Evolutionary conservation across 2,113 vertebrate genomes (phyloP), one percentile per base, ranked within the genome.

Genomic region (Nothocercus julius): DNA sequence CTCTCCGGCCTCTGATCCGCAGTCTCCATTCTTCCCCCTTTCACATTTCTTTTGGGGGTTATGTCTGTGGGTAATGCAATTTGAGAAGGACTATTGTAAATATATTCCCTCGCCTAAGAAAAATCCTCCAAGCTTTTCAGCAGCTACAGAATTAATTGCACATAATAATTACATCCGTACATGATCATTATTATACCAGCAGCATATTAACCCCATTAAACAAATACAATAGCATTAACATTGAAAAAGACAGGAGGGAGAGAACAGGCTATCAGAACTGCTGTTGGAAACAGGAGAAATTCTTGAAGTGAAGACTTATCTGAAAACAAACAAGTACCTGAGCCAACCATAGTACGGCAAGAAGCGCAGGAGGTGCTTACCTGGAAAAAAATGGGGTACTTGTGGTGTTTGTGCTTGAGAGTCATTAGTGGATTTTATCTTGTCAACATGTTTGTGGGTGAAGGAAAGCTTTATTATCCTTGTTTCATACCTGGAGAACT

Each of bases 191-290:
- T 97, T 96, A 95, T 45, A 96, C 68, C 93, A 95, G 95, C 89
- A 96, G 92, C 86, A 73, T 96, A 97, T 98, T 98, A 97, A 97
- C 96, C 97, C 95, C 93, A 96, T 97, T 97, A 97, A 95, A 87
- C 91, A 96, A 84, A 95, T 95, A 97, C 92, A 97, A 88, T 93
- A 95, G 85, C 78, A 85, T 66, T 93, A 89, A 73, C 7, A 5
- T 69, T 85, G 92, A 64, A 66, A 84, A 94, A 95, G 90, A 45
- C 82, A 81, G 53, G 80, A 93, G 72, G 34, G 34, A 84, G 80
- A 80, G 90, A 89, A 45, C 49, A 78, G 90, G 20, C 73, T 62
- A 47, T 84, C 36, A 47, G 64, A 51, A 84, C 69, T 92, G 85
- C 73, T 86, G 0, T 13, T 82, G 32, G 68, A 20, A 94, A 27